Conservation (phyloP, 2,797 vertebrate genomes). For the Scolopax rusticola region DNA sequence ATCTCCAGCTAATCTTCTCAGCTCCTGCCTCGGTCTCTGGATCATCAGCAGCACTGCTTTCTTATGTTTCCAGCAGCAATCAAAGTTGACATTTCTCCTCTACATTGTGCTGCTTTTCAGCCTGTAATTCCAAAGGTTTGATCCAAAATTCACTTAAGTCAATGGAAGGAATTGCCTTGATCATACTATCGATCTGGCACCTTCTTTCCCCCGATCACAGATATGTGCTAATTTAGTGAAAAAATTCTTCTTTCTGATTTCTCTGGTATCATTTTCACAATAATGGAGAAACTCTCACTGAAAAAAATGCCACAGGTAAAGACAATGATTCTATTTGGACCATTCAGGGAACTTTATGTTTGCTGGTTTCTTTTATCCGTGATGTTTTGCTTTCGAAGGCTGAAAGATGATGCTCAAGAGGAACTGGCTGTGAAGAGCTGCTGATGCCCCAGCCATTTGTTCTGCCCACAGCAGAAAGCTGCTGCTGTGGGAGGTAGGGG, state of each 20-base stretch:
- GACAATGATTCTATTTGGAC: not conserved
- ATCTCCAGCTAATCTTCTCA: constrained; percentile 32
- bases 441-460: not conserved
- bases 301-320: not conserved
- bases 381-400: not conserved
- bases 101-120: not conserved
- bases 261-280: not conserved
- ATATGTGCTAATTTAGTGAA: not conserved
- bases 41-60: constrained; percentile 26
- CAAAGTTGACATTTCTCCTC: constrained; percentile 32
- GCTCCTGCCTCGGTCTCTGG: not conserved
- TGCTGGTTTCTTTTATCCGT: not conserved
- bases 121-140: not conserved
- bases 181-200: not conserved
- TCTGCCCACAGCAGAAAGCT: not conserved
- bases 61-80: constrained; percentile 35
- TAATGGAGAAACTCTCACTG: not conserved
- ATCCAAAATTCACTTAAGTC: not conserved
- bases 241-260: not conserved
- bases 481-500: not conserved
- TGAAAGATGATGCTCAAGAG: not conserved
- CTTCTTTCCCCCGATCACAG: not conserved
- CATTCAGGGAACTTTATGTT: not conserved
- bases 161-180: not conserved
- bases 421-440: not conserved